Evolutionary conservation across 2,797 vertebrate genomes (phyloP).

Genomic region (Helicolenus hilgendorfi): DNA sequence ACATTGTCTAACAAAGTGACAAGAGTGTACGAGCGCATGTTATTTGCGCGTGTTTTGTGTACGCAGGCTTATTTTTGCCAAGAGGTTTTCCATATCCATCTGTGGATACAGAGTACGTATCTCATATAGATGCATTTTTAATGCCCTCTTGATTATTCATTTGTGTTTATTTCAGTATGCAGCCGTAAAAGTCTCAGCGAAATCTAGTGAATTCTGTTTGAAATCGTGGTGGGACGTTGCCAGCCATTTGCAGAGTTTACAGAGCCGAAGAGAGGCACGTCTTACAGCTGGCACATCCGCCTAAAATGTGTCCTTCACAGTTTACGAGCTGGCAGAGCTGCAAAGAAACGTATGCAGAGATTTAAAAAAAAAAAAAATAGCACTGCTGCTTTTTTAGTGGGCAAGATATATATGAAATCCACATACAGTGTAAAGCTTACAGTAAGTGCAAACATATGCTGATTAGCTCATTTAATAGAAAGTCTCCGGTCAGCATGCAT

Average conservation of each 20-base stretch:
- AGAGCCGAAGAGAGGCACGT: constrained; percentile 32
- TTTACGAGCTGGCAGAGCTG: constrained; percentile 42
- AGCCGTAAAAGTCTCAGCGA: constrained; percentile 38
- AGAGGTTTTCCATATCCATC: constrained; percentile 12
- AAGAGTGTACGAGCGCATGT: background rate
- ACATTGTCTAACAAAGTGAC: constrained; percentile 10
- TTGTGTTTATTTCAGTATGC: constrained; percentile 61
- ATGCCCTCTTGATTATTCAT: constrained; percentile 69
- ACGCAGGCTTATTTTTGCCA: background rate
- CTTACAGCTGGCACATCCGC: constrained; percentile 28
- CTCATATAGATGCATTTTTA: constrained; percentile 52
- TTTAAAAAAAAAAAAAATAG: constrained; percentile 29
- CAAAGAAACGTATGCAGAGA: constrained; percentile 34
- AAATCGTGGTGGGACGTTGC: constrained; percentile 40
- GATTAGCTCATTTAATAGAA: constrained; percentile 51
- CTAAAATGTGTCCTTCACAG: constrained; percentile 60
- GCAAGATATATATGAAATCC: constrained; percentile 17
- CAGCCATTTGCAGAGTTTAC: constrained; percentile 55
- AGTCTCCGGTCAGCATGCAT: constrained; percentile 31
- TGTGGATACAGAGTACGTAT: constrained; percentile 27
- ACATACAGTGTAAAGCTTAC: constrained; percentile 2
- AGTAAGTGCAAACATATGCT: constrained; percentile 24
- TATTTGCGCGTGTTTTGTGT: constrained; percentile 7
- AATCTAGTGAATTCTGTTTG: constrained; percentile 53
- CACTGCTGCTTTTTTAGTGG: constrained; percentile 20